Evolutionary conservation across 2,113 vertebrate species (phyloP).

Genomic region (Oxygymnocypris stewartii): DNA sequence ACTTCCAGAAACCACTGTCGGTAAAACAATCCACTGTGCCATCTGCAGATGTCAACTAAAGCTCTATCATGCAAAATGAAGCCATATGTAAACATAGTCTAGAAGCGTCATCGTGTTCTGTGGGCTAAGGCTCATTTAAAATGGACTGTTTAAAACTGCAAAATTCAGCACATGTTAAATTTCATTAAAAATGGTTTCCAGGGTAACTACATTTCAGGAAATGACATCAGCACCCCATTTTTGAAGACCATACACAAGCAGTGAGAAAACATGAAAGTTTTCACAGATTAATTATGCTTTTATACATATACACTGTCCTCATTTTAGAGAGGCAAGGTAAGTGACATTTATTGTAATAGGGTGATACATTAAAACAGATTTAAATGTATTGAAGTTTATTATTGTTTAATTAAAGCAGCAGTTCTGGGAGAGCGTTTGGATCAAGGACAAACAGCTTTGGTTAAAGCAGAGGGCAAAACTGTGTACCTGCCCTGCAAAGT

Average conservation of each 20-base stretch:
- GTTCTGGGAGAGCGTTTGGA: neutral
- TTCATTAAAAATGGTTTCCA: neutral
- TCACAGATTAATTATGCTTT: slow-evolving; percentile 18
- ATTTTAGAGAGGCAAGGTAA: slow-evolving; percentile 30
- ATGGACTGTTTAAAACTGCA: too few relatives aligned
- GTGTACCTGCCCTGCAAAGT: slow-evolving; percentile 34
- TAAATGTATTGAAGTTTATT: neutral
- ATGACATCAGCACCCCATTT: slow-evolving; percentile 8
- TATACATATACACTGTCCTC: neutral
- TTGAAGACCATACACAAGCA: neutral
- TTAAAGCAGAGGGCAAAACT: neutral
- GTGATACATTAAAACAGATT: neutral
- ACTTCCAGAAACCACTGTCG: too few relatives aligned
- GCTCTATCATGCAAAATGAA: too few relatives aligned
- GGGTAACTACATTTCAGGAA: slow-evolving; percentile 9
- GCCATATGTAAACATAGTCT: too few relatives aligned
- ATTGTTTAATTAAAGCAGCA: neutral
- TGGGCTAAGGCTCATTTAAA: too few relatives aligned
- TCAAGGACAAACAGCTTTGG: neutral
- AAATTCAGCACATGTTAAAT: too few relatives aligned
- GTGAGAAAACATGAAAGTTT: neutral
- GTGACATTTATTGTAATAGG: neutral
- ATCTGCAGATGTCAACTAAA: too few relatives aligned
- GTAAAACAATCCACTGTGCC: too few relatives aligned
- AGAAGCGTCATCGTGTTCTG: too few relatives aligned